These are phyloP conservation scores for Oxygymnocypris stewartii DNA, from an alignment of 2,113 vertebrate species.

Conservation along the genomic window DNA sequence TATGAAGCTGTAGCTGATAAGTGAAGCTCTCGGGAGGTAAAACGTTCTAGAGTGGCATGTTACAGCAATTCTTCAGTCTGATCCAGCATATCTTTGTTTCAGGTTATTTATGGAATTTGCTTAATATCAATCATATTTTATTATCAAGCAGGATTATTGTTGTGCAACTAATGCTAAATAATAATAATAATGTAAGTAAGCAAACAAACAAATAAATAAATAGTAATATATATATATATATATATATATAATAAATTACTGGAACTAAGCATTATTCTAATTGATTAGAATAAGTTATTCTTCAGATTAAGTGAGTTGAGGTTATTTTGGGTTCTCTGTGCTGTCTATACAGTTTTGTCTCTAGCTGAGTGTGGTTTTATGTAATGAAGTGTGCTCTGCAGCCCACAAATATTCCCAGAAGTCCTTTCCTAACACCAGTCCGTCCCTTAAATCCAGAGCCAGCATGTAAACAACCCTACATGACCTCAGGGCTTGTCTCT, in stretches of 20 bases:
- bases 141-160: too few relatives aligned
- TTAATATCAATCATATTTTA: neutral
- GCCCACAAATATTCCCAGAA: slow-evolving; percentile 15
- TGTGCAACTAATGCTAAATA: too few relatives aligned
- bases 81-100: neutral
- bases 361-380: neutral
- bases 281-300: too few relatives aligned
- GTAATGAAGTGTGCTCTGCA: neutral
- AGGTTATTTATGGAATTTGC: slow-evolving; percentile 2
- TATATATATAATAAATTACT: too few relatives aligned
- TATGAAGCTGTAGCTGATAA: slow-evolving; percentile 8
- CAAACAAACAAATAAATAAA: too few relatives aligned
- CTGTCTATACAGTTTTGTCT: neutral
- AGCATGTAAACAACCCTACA: neutral
- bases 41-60: neutral
- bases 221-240: too few relatives aligned
- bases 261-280: too few relatives aligned
- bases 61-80: neutral
- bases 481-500: neutral
- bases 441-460: neutral
- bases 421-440: neutral
- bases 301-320: neutral
- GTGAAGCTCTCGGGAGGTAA: neutral
- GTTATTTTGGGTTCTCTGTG: neutral
- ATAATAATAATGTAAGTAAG: too few relatives aligned